These are phyloP conservation scores for Fragum sueziense DNA, from an alignment of 2,888 invertebrate genomes.

Conservation along the genomic window DNA sequence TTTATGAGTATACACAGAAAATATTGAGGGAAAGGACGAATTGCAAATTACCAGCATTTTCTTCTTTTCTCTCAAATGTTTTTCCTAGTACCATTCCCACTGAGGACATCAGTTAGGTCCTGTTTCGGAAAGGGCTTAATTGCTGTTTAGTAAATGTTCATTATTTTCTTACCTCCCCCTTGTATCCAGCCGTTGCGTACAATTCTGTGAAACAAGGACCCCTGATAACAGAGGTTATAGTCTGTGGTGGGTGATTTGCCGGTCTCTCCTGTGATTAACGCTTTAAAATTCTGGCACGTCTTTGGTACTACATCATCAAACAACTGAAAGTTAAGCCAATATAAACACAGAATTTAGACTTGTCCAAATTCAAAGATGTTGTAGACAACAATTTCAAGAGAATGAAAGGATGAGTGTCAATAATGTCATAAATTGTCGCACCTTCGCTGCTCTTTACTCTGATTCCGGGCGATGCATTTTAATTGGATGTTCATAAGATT, in stretches of 20 bases:
- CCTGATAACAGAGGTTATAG: constrained; percentile 82
- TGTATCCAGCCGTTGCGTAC: constrained; percentile 89
- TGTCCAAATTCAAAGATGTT: too few relatives aligned
- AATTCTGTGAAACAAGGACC: constrained; percentile 86
- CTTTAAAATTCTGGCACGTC: constrained; percentile 89
- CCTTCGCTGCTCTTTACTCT: too few relatives aligned
- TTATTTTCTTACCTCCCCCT: constrained; percentile 84
- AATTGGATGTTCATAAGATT: too few relatives aligned
- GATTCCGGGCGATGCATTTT: too few relatives aligned
- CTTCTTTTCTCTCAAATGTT: neutral
- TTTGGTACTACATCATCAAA: constrained; percentile 90
- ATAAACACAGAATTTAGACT: neutral
- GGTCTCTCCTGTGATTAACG: constrained; percentile 81
- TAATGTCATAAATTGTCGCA: too few relatives aligned
- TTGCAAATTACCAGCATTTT: neutral
- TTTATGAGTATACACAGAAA: too few relatives aligned
- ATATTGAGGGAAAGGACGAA: neutral
- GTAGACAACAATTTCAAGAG: too few relatives aligned
- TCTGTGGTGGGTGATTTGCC: constrained; percentile 75
- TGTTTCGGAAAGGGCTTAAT: neutral
- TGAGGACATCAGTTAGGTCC: neutral
- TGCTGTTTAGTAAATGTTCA: neutral
- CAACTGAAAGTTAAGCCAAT: constrained; percentile 67
- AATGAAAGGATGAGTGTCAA: too few relatives aligned
- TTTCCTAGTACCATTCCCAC: neutral